Evolutionary conservation across 2,888 invertebrate species (phyloP), one percentile per base, ranked within the genome.

Genomic region (Nemoura dubitans): DNA sequence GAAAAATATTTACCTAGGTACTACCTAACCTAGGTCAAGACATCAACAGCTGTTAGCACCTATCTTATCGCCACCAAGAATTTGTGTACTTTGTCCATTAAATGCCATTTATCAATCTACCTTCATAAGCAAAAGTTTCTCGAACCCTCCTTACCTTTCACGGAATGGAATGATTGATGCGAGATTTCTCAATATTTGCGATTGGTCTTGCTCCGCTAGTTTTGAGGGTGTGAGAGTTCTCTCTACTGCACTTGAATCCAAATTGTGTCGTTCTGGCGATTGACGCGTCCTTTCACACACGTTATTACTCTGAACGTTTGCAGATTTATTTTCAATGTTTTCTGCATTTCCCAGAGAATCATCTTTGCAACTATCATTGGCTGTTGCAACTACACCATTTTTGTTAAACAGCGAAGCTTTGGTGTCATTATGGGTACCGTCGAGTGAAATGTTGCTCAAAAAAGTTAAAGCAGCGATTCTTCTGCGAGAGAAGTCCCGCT

Each of bases 391-490:
- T 87, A 84, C 87, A 85, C 14, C 77, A 76, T 16, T 86, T 83
- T 89, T 92, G 89, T 89, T 91, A 90, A 89, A 88, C 0, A 89
- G 86, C 36, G 87, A 86, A 90, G 95, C 91, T 91, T 93, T 94
- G 88, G 95, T 95, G 91, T 96, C 96, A 91, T 94, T 94, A 92
- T 96, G 95, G 89, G 96, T 96, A 89, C 98, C 98, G 93, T 98
- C 98, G 88, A 98, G 93, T 88, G 98, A 98, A 91, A 99, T 98
- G 92, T 98, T 98, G 86, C 98, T 96, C 89, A 99, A 94, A 93
- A 98, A 99, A 90, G 97, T 96, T 90, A 98, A 94, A 89, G 98
- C 98, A 91, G 98, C 97, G 90, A 98, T 94, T 92, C 97, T 95
- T 92, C 97, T 94, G 91, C 97, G 94, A 90, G 96, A 96, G 92